Evolutionary conservation across 2,888 invertebrate species (phyloP).

Genomic region (Nemotelus pantherinus): DNA sequence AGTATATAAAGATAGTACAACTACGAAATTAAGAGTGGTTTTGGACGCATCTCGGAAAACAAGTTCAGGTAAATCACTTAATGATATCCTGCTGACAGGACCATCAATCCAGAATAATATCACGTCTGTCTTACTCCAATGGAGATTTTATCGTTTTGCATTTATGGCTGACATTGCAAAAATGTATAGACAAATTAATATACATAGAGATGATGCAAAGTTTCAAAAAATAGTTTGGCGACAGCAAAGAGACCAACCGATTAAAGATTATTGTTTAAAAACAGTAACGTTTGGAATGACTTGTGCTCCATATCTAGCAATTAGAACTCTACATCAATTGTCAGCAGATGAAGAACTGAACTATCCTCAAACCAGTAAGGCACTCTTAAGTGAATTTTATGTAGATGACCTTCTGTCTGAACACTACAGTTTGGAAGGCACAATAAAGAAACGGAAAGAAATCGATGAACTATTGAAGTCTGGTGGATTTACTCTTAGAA

Average conservation of each 20-base stretch:
- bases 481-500: not conserved
- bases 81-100: conserved; percentile 1
- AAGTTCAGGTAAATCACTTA: not conserved
- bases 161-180: not conserved
- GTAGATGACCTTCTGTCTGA: not conserved
- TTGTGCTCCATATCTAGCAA: not conserved
- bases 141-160: too few species aligned
- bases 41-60: conserved; percentile 10
- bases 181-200: not conserved
- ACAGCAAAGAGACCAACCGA: not conserved
- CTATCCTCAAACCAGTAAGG: too few species aligned
- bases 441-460: not conserved
- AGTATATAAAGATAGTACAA: conserved; percentile 10
- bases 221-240: not conserved
- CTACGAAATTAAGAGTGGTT: not conserved
- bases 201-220: not conserved
- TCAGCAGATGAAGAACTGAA: too few species aligned
- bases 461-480: not conserved
- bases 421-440: not conserved
- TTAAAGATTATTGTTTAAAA: not conserved
- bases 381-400: too few species aligned
- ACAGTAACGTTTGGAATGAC: not conserved
- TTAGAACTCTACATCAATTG: too few species aligned
- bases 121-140: too few species aligned
- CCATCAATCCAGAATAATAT: not conserved